Evolutionary conservation across 2,797 vertebrate species (phyloP).

Genomic region (Neoniphon sammara): DNA sequence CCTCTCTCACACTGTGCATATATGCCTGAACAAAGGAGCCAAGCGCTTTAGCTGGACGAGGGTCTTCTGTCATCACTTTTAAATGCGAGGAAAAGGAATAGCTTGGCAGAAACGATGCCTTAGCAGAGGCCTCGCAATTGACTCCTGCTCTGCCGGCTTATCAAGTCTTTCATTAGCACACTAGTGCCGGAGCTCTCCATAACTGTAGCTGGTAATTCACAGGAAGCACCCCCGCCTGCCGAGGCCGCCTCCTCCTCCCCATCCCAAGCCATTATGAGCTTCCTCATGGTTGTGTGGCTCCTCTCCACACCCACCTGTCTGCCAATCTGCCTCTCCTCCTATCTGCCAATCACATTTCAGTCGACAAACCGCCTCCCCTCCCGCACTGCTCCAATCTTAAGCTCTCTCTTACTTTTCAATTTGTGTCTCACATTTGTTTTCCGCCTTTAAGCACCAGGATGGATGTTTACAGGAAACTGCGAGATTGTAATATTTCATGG

Average conservation of each 20-base stretch:
- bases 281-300: conserved; percentile 70
- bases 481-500: conserved; percentile 56
- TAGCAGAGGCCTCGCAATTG: conserved; percentile 68
- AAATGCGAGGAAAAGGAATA: conserved; percentile 58
- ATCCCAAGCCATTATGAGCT: conserved; percentile 72
- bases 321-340: conserved; percentile 54
- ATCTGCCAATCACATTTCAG: conserved; percentile 63
- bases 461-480: conserved; percentile 55
- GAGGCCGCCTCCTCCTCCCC: conserved; percentile 73
- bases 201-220: conserved; percentile 74
- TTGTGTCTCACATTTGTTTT: conserved; percentile 39
- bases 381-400: conserved; percentile 23
- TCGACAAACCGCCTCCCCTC: conserved; percentile 49
- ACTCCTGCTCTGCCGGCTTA: conserved; percentile 72
- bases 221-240: conserved; percentile 64
- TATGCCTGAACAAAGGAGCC: conserved; percentile 35
- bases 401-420: conserved; percentile 45
- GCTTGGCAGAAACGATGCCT: conserved; percentile 65
- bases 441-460: conserved; percentile 28
- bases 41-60: conserved; percentile 48
- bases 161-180: conserved; percentile 78
- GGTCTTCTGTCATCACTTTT: conserved; percentile 62
- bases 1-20: conserved; percentile 30
- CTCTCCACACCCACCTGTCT: conserved; percentile 68
- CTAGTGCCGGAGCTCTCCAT: conserved; percentile 61